Conservation (phyloP, 2,113 vertebrate species). For the Apodemus speciosus region DNA sequence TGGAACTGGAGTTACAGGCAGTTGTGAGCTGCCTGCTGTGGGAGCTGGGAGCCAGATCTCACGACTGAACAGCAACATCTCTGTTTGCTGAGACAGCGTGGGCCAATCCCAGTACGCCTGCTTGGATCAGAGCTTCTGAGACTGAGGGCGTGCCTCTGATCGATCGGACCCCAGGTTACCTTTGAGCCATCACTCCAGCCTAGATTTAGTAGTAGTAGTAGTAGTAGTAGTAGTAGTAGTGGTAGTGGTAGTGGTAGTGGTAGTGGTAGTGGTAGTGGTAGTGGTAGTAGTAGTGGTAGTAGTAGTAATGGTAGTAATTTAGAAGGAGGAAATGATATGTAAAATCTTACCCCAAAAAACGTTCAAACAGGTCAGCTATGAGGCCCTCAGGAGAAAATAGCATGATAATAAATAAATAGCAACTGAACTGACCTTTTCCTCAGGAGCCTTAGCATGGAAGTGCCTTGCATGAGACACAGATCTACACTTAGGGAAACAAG, state of each 20-base stretch:
- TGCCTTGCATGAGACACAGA: no score
- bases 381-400: neutral
- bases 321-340: neutral
- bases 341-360: neutral
- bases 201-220: neutral
- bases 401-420: neutral
- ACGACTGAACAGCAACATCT: neutral
- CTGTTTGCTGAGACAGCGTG: neutral
- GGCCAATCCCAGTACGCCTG: neutral
- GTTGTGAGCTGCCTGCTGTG: neutral
- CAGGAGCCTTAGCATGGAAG: neutral
- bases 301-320: neutral
- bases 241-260: neutral
- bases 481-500: neutral
- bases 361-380: neutral
- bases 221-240: no score
- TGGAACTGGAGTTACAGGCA: neutral
- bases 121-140: neutral
- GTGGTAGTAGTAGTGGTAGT: neutral
- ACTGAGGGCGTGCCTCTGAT: neutral
- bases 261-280: neutral
- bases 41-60: neutral
- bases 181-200: neutral
- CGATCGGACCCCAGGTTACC: no score
- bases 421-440: neutral